phyloP scores from a whole-genome alignment of 2,888 invertebrate species.

The Coenonympha glycerion region DNA sequence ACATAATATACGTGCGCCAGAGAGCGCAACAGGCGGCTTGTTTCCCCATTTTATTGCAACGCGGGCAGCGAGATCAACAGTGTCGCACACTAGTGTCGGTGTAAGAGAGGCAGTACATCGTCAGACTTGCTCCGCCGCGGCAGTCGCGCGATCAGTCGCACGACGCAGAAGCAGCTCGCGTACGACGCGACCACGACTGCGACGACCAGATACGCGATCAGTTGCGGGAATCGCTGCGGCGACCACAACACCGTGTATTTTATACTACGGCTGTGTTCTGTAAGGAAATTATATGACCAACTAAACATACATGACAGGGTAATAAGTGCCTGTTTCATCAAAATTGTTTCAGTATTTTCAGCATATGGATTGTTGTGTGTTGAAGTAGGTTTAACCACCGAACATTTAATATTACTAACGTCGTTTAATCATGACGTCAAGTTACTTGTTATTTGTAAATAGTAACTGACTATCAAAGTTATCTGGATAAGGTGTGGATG shows the following conservation, averaged over 20 bases:
- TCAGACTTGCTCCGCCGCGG: slow-evolving; percentile 22
- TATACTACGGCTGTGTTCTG: slow-evolving; percentile 77
- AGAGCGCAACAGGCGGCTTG: too few species aligned
- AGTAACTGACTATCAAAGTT: too few species aligned
- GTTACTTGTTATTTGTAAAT: too few species aligned
- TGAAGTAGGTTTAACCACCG: background rate
- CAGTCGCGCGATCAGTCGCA: slow-evolving; percentile 25
- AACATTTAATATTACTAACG: too few species aligned
- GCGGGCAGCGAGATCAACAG: background rate
- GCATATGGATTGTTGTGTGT: too few species aligned
- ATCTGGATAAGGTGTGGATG: too few species aligned
- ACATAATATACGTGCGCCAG: too few species aligned
- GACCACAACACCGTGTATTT: slow-evolving; percentile 87
- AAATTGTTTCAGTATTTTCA: too few species aligned
- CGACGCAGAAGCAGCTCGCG: slow-evolving; percentile 21
- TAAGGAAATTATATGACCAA: slow-evolving; percentile 54
- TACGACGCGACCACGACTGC: slow-evolving; percentile 27
- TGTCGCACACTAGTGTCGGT: slow-evolving; percentile 17
- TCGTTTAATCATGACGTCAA: too few species aligned
- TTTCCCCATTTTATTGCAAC: background rate
- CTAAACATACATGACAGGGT: too few species aligned
- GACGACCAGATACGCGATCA: slow-evolving; percentile 72
- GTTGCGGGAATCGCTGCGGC: slow-evolving; percentile 80
- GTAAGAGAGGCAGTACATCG: slow-evolving; percentile 30
- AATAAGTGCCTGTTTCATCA: too few species aligned